Evolutionary conservation across 2,888 invertebrate genomes (phyloP).

Genomic region (Torymus tubicola): DNA sequence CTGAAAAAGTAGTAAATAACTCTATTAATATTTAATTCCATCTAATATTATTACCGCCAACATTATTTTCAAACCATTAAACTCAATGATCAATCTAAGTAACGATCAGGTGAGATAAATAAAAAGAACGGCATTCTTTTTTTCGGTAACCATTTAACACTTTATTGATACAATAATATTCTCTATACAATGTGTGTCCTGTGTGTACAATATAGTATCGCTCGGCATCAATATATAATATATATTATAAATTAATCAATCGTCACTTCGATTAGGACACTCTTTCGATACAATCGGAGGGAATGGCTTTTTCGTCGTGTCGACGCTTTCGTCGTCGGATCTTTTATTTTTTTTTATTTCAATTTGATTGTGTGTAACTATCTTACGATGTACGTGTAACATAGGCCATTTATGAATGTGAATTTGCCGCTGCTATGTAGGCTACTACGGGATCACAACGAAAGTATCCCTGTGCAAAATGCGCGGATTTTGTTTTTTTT

Average conservation of each 20-base stretch:
- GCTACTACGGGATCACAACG: conserved; percentile 22
- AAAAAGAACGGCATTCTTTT: background rate
- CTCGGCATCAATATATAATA: conserved; percentile 61
- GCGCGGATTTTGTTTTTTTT: background rate
- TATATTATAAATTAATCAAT: conserved; percentile 65
- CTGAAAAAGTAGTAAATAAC: too few species aligned
- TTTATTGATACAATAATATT: conserved; percentile 72
- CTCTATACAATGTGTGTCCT: conserved; percentile 69
- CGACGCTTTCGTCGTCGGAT: too few species aligned
- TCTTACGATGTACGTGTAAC: background rate
- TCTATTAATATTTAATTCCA: too few species aligned
- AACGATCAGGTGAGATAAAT: too few species aligned
- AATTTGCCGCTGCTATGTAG: background rate
- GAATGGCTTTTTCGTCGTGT: conserved; percentile 13
- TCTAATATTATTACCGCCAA: too few species aligned
- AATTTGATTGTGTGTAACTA: background rate
- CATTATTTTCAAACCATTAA: too few species aligned
- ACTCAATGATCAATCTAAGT: too few species aligned
- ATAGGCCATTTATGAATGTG: conserved; percentile 33
- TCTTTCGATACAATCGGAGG: conserved; percentile 63
- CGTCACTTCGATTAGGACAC: conserved; percentile 63
- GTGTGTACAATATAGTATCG: conserved; percentile 62
- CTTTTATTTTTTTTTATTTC: conserved; percentile 5
- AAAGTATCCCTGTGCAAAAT: conserved; percentile 50
- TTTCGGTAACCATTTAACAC: conserved; percentile 71